phyloP scores from a whole-genome alignment of 2,888 invertebrate genomes.

The Netelia virgata region DNA sequence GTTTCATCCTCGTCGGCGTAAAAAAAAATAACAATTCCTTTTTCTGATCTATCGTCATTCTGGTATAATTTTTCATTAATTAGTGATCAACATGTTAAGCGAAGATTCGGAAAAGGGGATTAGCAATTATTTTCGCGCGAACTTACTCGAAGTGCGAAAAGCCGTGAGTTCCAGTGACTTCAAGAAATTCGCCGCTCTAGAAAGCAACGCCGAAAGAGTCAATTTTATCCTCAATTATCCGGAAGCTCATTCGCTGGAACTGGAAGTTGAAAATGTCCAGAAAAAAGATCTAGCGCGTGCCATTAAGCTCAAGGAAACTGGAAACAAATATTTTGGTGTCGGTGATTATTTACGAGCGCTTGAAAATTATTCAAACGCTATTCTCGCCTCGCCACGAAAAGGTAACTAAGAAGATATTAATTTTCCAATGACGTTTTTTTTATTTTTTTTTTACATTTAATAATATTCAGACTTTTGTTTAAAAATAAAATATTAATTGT shows the following conservation, averaged over 20 bases:
- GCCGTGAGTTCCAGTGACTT: conserved; percentile 87
- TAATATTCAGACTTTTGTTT: background rate
- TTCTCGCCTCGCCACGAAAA: conserved; percentile 89
- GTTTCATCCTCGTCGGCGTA: conserved; percentile 8
- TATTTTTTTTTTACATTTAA: conserved; percentile 2
- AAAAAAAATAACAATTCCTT: conserved; percentile 16
- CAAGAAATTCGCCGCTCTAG: conserved; percentile 88
- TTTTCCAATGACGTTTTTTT: background rate
- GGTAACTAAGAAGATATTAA: conserved; percentile 84
- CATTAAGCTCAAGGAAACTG: conserved; percentile 89
- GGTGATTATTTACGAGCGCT: conserved; percentile 90
- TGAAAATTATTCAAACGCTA: conserved; percentile 89
- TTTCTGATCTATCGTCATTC: background rate
- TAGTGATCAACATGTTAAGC: conserved; percentile 41
- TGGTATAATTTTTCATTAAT: background rate
- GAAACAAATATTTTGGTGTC: conserved; percentile 90
- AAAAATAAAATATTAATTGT: conserved; percentile 4
- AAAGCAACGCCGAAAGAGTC: conserved; percentile 89
- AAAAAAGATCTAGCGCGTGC: conserved; percentile 88
- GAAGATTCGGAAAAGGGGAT: conserved; percentile 75
- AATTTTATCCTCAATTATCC: conserved; percentile 86
- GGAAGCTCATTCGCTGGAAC: conserved; percentile 85
- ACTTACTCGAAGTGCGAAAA: conserved; percentile 85
- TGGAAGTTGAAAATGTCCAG: conserved; percentile 86
- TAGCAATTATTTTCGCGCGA: conserved; percentile 78